Conservation (phyloP, 2,888 invertebrate species). For the Vannuccia rotundouncinata region DNA sequence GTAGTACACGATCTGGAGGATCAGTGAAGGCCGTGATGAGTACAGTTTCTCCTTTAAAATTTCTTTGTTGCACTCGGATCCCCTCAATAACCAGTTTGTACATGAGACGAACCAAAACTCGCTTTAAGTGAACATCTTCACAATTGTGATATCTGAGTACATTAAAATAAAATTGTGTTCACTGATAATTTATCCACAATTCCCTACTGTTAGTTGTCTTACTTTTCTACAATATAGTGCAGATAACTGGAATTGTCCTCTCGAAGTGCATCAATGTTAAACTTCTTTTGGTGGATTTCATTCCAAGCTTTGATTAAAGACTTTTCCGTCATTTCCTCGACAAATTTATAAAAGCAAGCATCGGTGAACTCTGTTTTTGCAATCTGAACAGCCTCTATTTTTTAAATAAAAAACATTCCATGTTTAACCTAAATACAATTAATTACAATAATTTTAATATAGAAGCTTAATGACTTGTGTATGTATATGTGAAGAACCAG, state of each 20-base stretch:
- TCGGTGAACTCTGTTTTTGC: background rate
- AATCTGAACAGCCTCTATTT: background rate
- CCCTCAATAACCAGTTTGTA: slow-evolving; percentile 45
- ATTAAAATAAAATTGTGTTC: background rate
- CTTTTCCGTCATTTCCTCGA: slow-evolving; percentile 41
- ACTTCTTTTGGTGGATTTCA: slow-evolving; percentile 39
- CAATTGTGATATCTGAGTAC: slow-evolving; percentile 25
- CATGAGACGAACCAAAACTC: slow-evolving; percentile 42
- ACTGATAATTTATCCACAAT: background rate
- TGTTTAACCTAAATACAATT: too few species aligned
- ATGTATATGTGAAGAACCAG: too few species aligned
- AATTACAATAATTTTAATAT: too few species aligned
- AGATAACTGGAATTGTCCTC: background rate
- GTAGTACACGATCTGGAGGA: slow-evolving; percentile 42
- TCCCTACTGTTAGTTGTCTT: background rate
- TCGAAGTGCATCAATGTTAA: slow-evolving; percentile 41
- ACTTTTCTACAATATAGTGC: slow-evolving; percentile 42
- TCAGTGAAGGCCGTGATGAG: slow-evolving; percentile 37
- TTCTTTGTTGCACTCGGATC: slow-evolving; percentile 44
- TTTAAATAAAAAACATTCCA: too few species aligned
- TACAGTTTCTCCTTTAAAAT: slow-evolving; percentile 42
- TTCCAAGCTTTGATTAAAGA: slow-evolving; percentile 42
- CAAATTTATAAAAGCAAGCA: background rate
- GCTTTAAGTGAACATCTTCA: slow-evolving; percentile 30
- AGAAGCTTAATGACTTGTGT: too few species aligned